These are phyloP conservation scores for Takifugu bimaculatus DNA, from an alignment of 2,113 vertebrate species.

Conservation along the genomic window DNA sequence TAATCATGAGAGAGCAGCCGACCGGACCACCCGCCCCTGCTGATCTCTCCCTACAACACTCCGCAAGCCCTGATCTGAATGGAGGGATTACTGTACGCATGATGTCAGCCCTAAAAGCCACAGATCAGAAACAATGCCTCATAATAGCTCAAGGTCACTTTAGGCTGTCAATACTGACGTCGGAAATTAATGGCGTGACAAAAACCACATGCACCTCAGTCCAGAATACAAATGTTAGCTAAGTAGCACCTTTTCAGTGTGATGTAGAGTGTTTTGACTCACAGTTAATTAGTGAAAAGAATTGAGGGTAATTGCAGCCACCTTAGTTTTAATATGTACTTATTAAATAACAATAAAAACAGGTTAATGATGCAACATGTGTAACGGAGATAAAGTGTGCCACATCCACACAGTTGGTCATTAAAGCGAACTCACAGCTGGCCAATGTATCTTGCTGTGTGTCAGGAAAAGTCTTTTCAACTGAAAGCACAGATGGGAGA, in stretches of 20 bases:
- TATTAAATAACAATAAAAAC: too few species aligned
- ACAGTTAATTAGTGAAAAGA: too few species aligned
- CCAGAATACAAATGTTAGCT: background rate
- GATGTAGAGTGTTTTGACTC: background rate
- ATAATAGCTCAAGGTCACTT: conserved; percentile 42
- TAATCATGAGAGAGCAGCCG: conserved; percentile 54
- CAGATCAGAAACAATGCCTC: conserved; percentile 35
- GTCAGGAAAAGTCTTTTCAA: too few species aligned
- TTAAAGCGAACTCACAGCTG: too few species aligned
- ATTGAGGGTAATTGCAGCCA: too few species aligned
- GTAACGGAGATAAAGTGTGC: too few species aligned
- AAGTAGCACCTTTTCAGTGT: background rate
- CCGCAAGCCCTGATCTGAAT: conserved; percentile 30
- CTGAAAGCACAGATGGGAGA: too few species aligned
- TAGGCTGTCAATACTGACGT: conserved; percentile 24
- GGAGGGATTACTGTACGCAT: conserved; percentile 47
- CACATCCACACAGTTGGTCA: too few species aligned
- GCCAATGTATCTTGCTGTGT: too few species aligned
- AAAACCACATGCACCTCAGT: background rate
- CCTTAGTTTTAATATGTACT: too few species aligned
- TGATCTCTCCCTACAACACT: conserved; percentile 33
- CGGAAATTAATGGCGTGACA: conserved; percentile 19
- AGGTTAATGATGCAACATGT: background rate
- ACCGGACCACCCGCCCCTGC: conserved; percentile 49
- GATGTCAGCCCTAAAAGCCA: conserved; percentile 54